Conservation (phyloP, 2,888 invertebrate genomes). For the Arrhopalites spinosus region DNA sequence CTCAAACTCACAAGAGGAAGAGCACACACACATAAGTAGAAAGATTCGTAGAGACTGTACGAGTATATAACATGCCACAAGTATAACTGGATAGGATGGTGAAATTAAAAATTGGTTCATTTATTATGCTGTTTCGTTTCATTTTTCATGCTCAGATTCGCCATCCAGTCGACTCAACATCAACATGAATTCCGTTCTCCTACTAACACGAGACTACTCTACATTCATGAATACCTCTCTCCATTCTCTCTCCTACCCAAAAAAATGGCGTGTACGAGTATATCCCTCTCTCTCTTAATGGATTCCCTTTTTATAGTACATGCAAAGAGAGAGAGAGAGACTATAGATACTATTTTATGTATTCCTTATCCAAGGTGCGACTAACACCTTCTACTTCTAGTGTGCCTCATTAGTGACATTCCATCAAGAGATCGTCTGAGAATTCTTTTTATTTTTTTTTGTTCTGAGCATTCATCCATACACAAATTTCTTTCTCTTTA, state of each 20-base stretch:
- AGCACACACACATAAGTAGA: neutral
- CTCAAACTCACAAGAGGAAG: conserved; percentile 1
- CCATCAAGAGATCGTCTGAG: too few species aligned
- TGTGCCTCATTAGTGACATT: conserved; percentile 42
- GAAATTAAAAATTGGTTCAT: conserved; percentile 56
- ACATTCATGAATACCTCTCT: neutral
- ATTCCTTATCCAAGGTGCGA: conserved; percentile 35
- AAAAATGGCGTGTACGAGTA: neutral
- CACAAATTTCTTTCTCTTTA: conserved; percentile 8
- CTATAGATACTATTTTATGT: neutral
- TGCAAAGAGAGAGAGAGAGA: neutral
- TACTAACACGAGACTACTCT: too few species aligned
- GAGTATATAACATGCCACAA: neutral
- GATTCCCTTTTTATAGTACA: neutral
- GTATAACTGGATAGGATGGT: conserved; percentile 28
- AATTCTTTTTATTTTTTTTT: conserved; percentile 3
- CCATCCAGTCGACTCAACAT: conserved; percentile 24
- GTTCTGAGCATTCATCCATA: neutral
- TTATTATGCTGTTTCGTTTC: conserved; percentile 52
- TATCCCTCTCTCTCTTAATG: neutral
- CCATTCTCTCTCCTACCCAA: too few species aligned
- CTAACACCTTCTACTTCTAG: conserved; percentile 38
- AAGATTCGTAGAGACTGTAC: neutral
- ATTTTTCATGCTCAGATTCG: conserved; percentile 51
- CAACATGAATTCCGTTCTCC: neutral